Evolutionary conservation across 2,113 vertebrate genomes (phyloP), one percentile per base, ranked within the genome.

Genomic region (Tachysurus vachellii): DNA sequence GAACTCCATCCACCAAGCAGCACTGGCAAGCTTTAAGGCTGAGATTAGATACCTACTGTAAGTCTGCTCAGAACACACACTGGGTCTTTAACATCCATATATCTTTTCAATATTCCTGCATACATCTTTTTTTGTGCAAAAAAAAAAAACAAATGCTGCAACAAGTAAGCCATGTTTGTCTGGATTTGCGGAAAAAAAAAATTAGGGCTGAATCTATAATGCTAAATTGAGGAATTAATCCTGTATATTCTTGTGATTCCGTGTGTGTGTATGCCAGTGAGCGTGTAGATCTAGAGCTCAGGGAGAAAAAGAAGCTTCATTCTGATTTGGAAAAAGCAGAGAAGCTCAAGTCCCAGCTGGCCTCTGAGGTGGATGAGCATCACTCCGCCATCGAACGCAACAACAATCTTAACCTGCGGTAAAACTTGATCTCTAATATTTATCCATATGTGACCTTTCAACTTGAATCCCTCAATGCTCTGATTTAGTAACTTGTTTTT

Each of bases 21-120:
- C 96, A 0, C 93, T 99, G 90, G 96, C 96, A 0, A 99, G 97
- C 93, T 99, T 99, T 93, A 99, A 96, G 92, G 94, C 93, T 0
- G 98, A 99, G 94, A 99, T 99, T 92, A 95, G 96, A 57, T 93
- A 97, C 89, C 93, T 98, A 73, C 86, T 98, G 98, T 99, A 93
- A 98, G 97, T 97, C 76, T 12, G 9, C 17, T 42, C 10, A 36
- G 77, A 57, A 36, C 8, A 5, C 54, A 9, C 28, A 36, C 77
- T 26, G 56, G 31, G 31, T 36, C 4, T 2, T 59, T 59, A 80
- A 80, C 19, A 42, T 61, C 11, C 19, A 42, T 36, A 42, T 31
- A 13, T 61, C 7, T 56, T 80, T 79, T 17, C 17, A 59, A 6
- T 42, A 42, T 59, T 42, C 19, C 17, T 59, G 54, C 77, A 59